phyloP scores from a whole-genome alignment of 2,797 vertebrate species.

The Sebastes minor region DNA sequence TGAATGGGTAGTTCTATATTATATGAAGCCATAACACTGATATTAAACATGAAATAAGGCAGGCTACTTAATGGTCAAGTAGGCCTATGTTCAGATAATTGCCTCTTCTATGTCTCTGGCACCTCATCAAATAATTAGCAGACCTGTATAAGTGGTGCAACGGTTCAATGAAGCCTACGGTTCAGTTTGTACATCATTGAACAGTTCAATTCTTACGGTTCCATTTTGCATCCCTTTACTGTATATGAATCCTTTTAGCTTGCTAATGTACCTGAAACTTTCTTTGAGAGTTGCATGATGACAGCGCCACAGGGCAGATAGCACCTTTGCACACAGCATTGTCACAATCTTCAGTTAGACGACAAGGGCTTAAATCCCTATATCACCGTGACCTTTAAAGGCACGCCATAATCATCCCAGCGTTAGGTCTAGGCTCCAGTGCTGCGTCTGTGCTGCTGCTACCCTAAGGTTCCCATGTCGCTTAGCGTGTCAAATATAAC shows the following conservation, averaged over 20 bases:
- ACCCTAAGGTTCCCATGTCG: conserved; percentile 33
- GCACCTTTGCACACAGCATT: conserved; percentile 37
- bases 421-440: conserved; percentile 14
- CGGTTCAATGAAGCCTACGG: no score
- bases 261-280: neutral
- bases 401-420: conserved; percentile 10
- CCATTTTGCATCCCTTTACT: neutral
- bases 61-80: neutral
- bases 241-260: neutral
- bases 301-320: conserved; percentile 33
- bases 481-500: conserved; percentile 52
- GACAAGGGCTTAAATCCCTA: conserved; percentile 29
- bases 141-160: neutral
- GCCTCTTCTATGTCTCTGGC: neutral
- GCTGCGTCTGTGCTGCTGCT: neutral
- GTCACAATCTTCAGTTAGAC: neutral
- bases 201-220: neutral
- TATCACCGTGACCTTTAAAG: conserved; percentile 67
- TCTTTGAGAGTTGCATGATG: conserved; percentile 6
- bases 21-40: no score
- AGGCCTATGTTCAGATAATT: neutral
- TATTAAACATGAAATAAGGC: no score
- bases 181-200: neutral
- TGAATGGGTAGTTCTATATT: no score
- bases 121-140: neutral